Base-by-base conservation (phyloP, 2,888 invertebrate genomes). In the Microplitis deprimator region DNA sequence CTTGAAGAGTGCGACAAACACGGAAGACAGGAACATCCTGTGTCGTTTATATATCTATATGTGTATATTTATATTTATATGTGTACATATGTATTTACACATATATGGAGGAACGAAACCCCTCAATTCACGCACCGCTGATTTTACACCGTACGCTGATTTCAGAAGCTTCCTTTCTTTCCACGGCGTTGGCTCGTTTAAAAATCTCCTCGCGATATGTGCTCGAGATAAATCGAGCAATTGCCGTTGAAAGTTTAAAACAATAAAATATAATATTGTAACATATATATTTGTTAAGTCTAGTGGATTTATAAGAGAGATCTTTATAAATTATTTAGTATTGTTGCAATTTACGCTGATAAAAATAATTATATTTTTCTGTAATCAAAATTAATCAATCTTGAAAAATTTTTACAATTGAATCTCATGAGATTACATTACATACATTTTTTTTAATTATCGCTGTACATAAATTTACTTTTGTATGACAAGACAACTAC, bases 101-200 rank as follows among this genome's bases (percentile, higher is more conserved):
- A 29, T 29, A 50, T 50, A 50, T 50, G 13, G 13, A 50, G 50
- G 50, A 50, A 50, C 13, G 62, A 77, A 60, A 50, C 13, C 73
- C 72, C 61, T 72, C n/a, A 13, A 50, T 76, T 76, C 50, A 87
- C 82, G 87, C 86, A 87, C 83, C 79, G 85, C 75, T 83, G 86
- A 80, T 76, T 87, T 86, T 82, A 85, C 86, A 85, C 81, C 85
- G 86, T 87, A 86, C 85, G 85, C 83, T 86, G 87, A 86, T 87
- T 87, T 86, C 85, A 85, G 86, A 85, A 86, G 85, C 82, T 85
- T 85, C 82, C 82, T 81, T 83, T 81, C 83, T 83, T 84, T 81
- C 77, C 68, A 78, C 61, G 62, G 61, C 17, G 79, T 73, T 79
- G 70, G 62, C 71, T 76, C 75, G 62, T 75, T 76, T 77, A 70